A percentile compares a stretch with the other conserved stretches of the same genome.
Conservation (phyloP, 2,888 invertebrate genomes). For the Aleiodes leptofemur region DNA sequence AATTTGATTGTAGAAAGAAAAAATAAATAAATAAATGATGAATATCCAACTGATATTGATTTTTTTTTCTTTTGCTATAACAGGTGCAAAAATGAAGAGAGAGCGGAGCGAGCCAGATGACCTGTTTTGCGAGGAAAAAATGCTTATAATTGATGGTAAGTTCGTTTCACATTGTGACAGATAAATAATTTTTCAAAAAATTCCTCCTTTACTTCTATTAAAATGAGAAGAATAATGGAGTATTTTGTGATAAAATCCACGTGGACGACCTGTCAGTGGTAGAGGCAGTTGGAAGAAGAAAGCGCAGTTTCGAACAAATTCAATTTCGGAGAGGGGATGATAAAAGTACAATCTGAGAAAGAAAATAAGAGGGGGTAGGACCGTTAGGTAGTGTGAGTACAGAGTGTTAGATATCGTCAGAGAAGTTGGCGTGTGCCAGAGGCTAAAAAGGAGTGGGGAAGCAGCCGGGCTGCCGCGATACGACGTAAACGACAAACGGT, state of each 20-base stretch:
- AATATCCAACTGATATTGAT: background rate
- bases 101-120: conserved; percentile 72
- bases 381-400: conserved; percentile 34
- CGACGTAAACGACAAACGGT: conserved; percentile 55
- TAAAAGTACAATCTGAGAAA: conserved; percentile 24
- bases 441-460: conserved; percentile 32
- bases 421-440: conserved; percentile 10
- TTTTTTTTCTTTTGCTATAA: background rate
- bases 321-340: conserved; percentile 37
- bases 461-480: conserved; percentile 56
- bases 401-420: conserved; percentile 42
- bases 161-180: conserved; percentile 26
- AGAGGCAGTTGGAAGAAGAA: too few species aligned
- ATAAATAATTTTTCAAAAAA: background rate
- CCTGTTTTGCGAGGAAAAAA: conserved; percentile 73
- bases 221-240: background rate
- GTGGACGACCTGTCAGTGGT: conserved; percentile 25
- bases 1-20: conserved; percentile 39
- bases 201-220: too few species aligned
- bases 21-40: conserved; percentile 27
- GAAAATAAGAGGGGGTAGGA: conserved; percentile 35
- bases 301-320: background rate
- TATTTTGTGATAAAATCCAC: background rate
- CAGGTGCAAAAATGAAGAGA: conserved; percentile 71
- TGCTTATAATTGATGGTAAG: conserved; percentile 74